These are phyloP conservation scores for Dasysyrphus tricinctus DNA, from an alignment of 2,888 invertebrate species.

Conservation along the genomic window DNA sequence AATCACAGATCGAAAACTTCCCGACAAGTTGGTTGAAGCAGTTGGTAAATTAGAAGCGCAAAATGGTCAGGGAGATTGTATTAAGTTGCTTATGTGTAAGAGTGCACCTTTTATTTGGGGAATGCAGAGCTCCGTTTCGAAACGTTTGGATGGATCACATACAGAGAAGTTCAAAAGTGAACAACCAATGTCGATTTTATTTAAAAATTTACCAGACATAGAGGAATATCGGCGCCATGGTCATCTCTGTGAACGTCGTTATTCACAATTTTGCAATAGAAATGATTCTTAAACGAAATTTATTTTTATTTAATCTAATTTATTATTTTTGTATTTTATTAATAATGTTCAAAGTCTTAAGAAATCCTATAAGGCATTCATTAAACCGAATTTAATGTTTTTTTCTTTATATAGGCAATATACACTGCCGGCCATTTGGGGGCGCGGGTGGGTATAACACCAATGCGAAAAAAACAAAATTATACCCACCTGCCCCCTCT, in stretches of 20 bases:
- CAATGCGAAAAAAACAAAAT: too few relatives aligned
- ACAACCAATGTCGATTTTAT: slow-evolving; percentile 84
- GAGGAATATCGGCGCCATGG: slow-evolving; percentile 86
- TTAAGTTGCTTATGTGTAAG: slow-evolving; percentile 90
- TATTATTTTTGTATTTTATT: background rate
- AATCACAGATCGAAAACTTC: slow-evolving; percentile 86
- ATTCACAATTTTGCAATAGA: slow-evolving; percentile 83
- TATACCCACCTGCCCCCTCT: too few relatives aligned
- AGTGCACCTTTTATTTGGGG: slow-evolving; percentile 89
- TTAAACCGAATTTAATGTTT: background rate
- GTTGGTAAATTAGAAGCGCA: slow-evolving; percentile 84
- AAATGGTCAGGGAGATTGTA: slow-evolving; percentile 87
- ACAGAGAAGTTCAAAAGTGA: slow-evolving; percentile 32
- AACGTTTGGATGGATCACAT: slow-evolving; percentile 12
- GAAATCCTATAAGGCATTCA: background rate
- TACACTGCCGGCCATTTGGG: too few relatives aligned
- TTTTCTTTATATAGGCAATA: too few relatives aligned
- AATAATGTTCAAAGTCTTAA: background rate
- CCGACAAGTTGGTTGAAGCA: slow-evolving; percentile 86
- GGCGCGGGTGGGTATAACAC: too few relatives aligned
- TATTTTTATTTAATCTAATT: background rate
- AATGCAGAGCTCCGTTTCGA: slow-evolving; percentile 88
- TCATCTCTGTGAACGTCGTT: slow-evolving; percentile 86
- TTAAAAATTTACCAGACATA: slow-evolving; percentile 86
- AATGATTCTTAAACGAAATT: slow-evolving; percentile 27